A percentile compares a stretch with the other conserved stretches of the same genome.
These are phyloP conservation scores for Macropodus opercularis DNA, from an alignment of 2,797 vertebrate species.

Conservation along the genomic window DNA sequence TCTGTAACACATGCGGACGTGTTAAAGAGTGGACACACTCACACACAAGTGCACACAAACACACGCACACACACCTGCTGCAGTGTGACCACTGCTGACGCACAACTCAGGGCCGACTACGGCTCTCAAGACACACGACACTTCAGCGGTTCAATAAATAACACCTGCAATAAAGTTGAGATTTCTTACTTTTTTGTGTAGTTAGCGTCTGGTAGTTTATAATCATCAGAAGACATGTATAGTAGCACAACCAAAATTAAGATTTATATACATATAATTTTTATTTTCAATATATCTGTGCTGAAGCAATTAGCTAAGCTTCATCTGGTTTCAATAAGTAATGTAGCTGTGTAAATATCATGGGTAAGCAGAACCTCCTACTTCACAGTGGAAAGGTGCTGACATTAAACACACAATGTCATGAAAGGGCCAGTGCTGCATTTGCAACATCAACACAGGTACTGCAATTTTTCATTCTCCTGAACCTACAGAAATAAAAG, in stretches of 20 bases:
- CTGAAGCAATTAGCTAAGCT: neutral
- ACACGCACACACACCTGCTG: slow-evolving; percentile 61
- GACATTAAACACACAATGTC: neutral
- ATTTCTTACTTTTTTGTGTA: too few species aligned
- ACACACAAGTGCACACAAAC: slow-evolving; percentile 40
- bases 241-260: neutral
- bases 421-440: neutral
- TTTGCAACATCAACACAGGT: neutral
- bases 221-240: neutral
- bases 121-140: slow-evolving; percentile 31
- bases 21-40: slow-evolving; percentile 39
- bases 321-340: slow-evolving; percentile 1
- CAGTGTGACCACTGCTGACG: slow-evolving; percentile 59
- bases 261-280: too few species aligned
- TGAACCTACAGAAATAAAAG: neutral
- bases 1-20: slow-evolving; percentile 44
- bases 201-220: neutral
- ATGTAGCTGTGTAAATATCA: neutral
- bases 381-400: slow-evolving; percentile 8
- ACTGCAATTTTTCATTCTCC: neutral
- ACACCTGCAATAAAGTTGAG: too few species aligned
- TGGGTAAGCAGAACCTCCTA: neutral
- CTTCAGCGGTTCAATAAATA: too few species aligned
- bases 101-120: slow-evolving; percentile 54
- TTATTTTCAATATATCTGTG: neutral